Conservation (phyloP, 2,888 invertebrate genomes). For the Pteria penguin region DNA sequence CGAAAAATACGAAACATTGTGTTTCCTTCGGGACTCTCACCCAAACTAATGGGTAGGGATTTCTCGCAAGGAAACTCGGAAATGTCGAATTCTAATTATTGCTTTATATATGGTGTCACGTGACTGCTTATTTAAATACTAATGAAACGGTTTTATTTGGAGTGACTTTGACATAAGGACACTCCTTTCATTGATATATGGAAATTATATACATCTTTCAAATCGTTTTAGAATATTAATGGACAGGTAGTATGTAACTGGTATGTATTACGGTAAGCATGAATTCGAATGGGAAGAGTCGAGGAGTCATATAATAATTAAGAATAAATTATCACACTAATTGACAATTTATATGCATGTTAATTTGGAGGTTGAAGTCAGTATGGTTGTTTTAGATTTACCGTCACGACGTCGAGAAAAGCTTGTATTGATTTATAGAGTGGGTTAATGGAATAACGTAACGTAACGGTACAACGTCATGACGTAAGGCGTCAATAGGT, state of each 20-base stretch:
- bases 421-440: too few species aligned
- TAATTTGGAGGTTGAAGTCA: background rate
- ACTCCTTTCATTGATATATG: background rate
- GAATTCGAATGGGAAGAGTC: too few species aligned
- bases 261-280: too few species aligned
- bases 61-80: background rate
- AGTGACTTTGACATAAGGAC: background rate
- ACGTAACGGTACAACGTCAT: too few species aligned
- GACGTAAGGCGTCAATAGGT: too few species aligned
- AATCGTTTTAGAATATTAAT: too few species aligned
- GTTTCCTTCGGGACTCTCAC: background rate
- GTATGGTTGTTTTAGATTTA: too few species aligned
- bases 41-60: background rate
- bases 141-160: background rate
- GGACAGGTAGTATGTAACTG: too few species aligned
- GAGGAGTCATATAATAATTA: background rate
- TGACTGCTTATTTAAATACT: background rate
- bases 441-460: too few species aligned
- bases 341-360: background rate
- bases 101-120: background rate
- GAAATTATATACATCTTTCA: background rate
- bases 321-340: background rate
- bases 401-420: too few species aligned
- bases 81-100: background rate
- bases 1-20: conserved; percentile 6